Conservation (phyloP, 2,888 invertebrate species). For the Euplagia quadripunctaria region DNA sequence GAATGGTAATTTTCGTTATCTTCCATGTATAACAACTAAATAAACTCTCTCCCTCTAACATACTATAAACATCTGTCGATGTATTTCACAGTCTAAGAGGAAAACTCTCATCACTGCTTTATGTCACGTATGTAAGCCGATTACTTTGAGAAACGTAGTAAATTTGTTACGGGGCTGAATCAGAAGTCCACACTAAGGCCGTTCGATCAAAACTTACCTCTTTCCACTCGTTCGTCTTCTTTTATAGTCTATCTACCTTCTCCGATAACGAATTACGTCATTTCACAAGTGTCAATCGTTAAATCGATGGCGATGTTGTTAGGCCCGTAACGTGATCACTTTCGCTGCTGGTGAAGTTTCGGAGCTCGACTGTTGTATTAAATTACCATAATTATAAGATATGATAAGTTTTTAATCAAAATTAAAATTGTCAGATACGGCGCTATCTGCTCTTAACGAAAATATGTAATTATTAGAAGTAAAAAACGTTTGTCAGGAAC, state of each 20-base stretch:
- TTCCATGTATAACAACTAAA: too few species aligned
- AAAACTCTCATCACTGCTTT: neutral
- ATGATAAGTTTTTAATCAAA: neutral
- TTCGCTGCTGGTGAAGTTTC: neutral
- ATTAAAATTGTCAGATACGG: neutral
- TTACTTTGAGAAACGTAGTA: neutral
- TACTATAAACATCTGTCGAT: too few species aligned
- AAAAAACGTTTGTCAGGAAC: neutral
- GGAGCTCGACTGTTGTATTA: neutral
- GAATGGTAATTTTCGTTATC: too few species aligned
- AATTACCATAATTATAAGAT: neutral
- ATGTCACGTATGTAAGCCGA: neutral
- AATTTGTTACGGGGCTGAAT: neutral
- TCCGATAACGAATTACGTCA: slow-evolving; percentile 1
- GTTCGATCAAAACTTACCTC: neutral
- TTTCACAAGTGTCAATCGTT: neutral
- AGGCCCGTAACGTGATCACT: neutral
- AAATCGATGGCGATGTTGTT: neutral
- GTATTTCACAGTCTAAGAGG: too few species aligned
- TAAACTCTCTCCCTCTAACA: too few species aligned
- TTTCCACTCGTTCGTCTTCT: neutral
- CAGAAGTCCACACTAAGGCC: neutral
- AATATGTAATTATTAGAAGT: neutral
- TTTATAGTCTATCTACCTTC: slow-evolving; percentile 2
- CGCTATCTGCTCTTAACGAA: neutral